Conservation (phyloP, 2,113 vertebrate genomes). For the Chaenocephalus aceratus region DNA sequence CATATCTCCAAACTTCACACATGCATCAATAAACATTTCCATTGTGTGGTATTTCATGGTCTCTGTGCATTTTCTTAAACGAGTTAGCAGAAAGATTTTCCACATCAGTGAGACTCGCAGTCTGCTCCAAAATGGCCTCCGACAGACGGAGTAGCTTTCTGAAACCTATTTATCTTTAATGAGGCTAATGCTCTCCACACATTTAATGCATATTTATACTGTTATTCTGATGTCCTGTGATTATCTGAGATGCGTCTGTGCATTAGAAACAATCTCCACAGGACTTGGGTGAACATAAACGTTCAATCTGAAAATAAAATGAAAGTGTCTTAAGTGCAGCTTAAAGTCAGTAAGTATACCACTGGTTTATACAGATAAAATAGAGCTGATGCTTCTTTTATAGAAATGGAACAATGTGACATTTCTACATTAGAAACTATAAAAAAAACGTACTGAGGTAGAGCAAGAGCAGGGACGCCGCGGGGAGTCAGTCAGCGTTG, state of each 20-base stretch:
- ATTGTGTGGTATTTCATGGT: slow-evolving; percentile 48
- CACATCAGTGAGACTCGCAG: slow-evolving; percentile 30
- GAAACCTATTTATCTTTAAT: slow-evolving; percentile 61
- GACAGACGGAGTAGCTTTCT: slow-evolving; percentile 55
- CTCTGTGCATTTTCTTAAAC: slow-evolving; percentile 57
- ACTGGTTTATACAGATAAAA: neutral
- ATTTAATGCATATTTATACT: slow-evolving; percentile 55
- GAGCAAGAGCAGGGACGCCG: no score
- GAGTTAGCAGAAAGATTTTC: slow-evolving; percentile 50
- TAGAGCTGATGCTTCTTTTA: neutral
- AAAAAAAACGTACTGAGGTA: no score
- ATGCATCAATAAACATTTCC: slow-evolving; percentile 76
- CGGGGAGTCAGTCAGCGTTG: no score
- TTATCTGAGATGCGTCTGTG: slow-evolving; percentile 37
- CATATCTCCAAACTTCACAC: slow-evolving; percentile 47
- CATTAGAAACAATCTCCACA: slow-evolving; percentile 39
- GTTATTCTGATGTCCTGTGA: slow-evolving; percentile 22
- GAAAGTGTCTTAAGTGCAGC: no score
- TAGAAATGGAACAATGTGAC: neutral
- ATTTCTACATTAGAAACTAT: neutral
- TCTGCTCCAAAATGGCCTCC: slow-evolving; percentile 42
- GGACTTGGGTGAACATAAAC: neutral
- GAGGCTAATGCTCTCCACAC: slow-evolving; percentile 52
- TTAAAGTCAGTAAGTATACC: neutral
- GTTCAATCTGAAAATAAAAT: slow-evolving; percentile 12